Base-by-base conservation (phyloP, 2,797 vertebrate genomes). In the Spea hammondii region DNA sequence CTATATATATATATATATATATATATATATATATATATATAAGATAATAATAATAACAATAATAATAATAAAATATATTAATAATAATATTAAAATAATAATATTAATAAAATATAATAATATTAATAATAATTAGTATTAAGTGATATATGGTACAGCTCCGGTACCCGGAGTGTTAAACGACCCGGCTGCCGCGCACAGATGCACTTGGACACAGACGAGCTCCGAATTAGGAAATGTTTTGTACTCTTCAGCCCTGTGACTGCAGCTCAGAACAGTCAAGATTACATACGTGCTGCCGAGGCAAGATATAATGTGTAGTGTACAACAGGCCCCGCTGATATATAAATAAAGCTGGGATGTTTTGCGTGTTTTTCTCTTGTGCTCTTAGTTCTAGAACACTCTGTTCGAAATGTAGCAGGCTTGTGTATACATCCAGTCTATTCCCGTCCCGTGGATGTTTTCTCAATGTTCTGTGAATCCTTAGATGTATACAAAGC, bases 401-500 rank as follows among this genome's bases (percentile, higher is more conserved):
- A 68, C 57, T 49, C 53, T 48, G 62, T 76, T 4, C 53, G 17
- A 6, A 45, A 6, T 9, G n/a, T 7, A 49, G 45, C 49, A 14
- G 72, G 62, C 66, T 46, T 66, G 50, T 67, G 65, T 76, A 57
- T 70, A 48, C 5, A n/a, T 65, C 14, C 47, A 12, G 65, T 54
- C 76, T 72, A 65, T 71, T 65, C 66, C 69, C 8, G 49, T 55
- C 46, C 59, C 3, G 14, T 47, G 47, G 54, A 64, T 45, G 44
- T 64, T 62, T 77, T 70, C 57, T 46, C 66, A 70, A n/a, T 8
- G 6, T 51, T 53, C 11, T 32, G 11, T 69, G 68, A 44, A 45
- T 65, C 55, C 62, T 53, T 7, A 62, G n/a, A 64, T 77, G n/a
- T 77, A 77, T 65, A 77, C 76, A 77, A 60, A 62, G 54, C 47